phyloP scores from a whole-genome alignment of 2,888 invertebrate genomes.

The Argyresthia albistria region DNA sequence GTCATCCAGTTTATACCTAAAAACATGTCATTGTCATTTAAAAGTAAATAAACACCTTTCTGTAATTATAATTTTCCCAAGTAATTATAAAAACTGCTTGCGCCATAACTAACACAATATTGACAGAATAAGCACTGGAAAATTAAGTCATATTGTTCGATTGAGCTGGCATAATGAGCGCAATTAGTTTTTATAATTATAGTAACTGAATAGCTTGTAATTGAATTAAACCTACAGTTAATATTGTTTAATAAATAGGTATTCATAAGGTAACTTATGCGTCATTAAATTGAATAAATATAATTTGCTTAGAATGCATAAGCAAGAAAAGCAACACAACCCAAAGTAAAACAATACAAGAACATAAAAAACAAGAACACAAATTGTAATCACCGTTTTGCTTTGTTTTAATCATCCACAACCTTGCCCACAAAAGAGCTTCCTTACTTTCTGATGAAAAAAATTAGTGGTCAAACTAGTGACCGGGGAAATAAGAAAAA shows the following conservation, averaged over 20 bases:
- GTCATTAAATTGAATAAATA: neutral
- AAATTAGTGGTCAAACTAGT: conserved; percentile 1
- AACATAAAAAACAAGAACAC: neutral
- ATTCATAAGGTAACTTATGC: neutral
- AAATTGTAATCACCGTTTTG: neutral
- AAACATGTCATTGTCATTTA: too few relatives aligned
- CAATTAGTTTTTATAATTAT: neutral
- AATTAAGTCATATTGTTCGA: neutral
- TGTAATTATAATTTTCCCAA: too few relatives aligned
- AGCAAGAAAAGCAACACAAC: neutral
- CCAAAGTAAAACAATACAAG: neutral
- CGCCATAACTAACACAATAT: too few relatives aligned
- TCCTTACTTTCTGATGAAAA: neutral
- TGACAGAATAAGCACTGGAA: neutral
- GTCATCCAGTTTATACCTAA: too few relatives aligned
- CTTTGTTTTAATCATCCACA: neutral
- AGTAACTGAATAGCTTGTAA: neutral
- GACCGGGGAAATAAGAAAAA: conserved; percentile 14
- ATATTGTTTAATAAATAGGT: neutral
- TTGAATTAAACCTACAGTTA: neutral
- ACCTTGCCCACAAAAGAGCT: too few relatives aligned
- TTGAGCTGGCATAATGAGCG: too few relatives aligned
- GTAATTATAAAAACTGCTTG: neutral
- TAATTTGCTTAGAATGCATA: neutral
- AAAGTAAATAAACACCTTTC: too few relatives aligned